These are phyloP conservation scores for Drosophila obscura DNA, from an alignment of 1,140 invertebrate genomes.

Conservation along the genomic window DNA sequence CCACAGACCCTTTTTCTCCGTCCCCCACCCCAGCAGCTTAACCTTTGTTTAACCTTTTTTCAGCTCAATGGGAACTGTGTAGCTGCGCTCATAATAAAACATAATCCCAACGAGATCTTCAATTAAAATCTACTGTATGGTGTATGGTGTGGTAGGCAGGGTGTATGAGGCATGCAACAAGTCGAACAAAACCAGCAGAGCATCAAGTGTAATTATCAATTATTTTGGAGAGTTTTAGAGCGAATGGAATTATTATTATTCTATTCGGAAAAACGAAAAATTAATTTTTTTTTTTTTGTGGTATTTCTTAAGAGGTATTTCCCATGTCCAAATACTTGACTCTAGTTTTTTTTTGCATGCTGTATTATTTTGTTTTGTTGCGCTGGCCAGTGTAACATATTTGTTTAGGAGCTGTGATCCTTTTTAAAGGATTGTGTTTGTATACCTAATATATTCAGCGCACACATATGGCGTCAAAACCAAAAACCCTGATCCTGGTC, in stretches of 20 bases:
- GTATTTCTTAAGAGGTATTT: too few species aligned
- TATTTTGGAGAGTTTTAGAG: too few species aligned
- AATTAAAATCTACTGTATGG: too few species aligned
- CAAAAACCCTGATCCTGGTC: conserved; percentile 46
- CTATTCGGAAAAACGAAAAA: too few species aligned
- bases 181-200: too few species aligned
- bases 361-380: conserved; percentile 20
- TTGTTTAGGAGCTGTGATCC: conserved; percentile 67
- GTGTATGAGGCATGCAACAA: too few species aligned
- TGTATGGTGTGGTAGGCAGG: too few species aligned
- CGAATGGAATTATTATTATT: too few species aligned
- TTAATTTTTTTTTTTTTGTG: too few species aligned
- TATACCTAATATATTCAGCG: conserved; percentile 78
- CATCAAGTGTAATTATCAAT: too few species aligned
- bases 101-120: conserved; percentile 33
- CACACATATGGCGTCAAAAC: conserved; percentile 78
- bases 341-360: conserved; percentile 1
- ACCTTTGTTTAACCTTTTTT: conserved; percentile 68
- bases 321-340: too few species aligned
- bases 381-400: conserved; percentile 34
- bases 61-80: conserved; percentile 9
- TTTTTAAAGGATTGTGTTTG: conserved; percentile 61
- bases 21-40: conserved; percentile 29
- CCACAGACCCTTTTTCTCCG: conserved; percentile 33
- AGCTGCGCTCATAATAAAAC: conserved; percentile 35